Conservation (phyloP, 2,113 vertebrate genomes). For the Engystomops pustulosus region DNA sequence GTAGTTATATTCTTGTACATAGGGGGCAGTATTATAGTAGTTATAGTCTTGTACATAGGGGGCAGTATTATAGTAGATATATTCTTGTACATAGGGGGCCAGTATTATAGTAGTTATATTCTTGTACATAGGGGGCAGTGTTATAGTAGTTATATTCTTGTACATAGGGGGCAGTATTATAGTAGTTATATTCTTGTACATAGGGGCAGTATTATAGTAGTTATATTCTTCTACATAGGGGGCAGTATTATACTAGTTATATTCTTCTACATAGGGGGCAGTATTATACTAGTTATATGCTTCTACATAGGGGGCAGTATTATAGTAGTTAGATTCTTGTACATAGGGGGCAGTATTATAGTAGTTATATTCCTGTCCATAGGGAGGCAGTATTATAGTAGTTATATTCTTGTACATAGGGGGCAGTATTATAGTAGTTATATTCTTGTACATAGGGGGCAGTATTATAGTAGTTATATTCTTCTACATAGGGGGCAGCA, state of each 20-base stretch:
- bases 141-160: constrained; percentile 15
- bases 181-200: constrained; percentile 3
- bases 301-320: background rate
- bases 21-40: background rate
- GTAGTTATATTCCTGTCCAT: background rate
- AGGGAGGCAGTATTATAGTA: background rate
- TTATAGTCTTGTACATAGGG: background rate
- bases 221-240: background rate
- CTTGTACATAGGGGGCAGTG: constrained; percentile 4
- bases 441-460: background rate
- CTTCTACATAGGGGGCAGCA: background rate
- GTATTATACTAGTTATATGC: constrained; percentile 9
- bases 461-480: constrained; percentile 7
- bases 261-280: background rate
- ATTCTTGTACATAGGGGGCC: constrained; percentile 6
- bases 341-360: background rate
- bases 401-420: constrained; percentile 6
- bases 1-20: constrained; percentile 2
- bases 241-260: background rate
- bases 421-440: background rate
- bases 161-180: background rate
- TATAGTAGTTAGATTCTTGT: constrained; percentile 10
- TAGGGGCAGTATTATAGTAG: constrained; percentile 7
- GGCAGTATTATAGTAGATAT: constrained; percentile 9
- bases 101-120: constrained; percentile 18